Base-by-base conservation (phyloP, 2,888 invertebrate species). In the Lepidonotus clava region DNA sequence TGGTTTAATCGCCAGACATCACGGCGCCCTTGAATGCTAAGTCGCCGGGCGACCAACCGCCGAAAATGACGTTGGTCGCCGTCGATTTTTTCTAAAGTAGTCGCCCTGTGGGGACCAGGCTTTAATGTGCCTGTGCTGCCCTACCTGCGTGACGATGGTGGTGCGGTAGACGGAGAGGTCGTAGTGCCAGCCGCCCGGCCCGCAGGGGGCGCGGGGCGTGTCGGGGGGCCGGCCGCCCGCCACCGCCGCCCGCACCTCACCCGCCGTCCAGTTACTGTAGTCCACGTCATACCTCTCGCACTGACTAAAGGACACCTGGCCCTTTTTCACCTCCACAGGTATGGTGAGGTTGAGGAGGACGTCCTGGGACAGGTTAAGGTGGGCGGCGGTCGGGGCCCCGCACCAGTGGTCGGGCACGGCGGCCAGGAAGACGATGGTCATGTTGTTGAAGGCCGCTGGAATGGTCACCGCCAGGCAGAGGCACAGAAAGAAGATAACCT, bases 401-500 rank as follows among this genome's bases (percentile, higher is more conserved):
- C 76, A 76, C 76, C 76, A 76, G 24, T 76, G 76, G 24, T 76
- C 40, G 32, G 76, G 76, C 1, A 21, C 38, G n/a, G 76, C 76
- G 0, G 40, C 38, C 2, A 34, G 36, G 76, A 76, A 76, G 36
- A 76, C 38, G 4, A 76, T 76, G 0, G 36, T 4, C 5, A 76
- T 4, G 14, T 34, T 38, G 14, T 18, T 76, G 5, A 34, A 34
- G 36, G 38, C 76, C 0, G 4, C 2, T 0, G 6, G 4, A 24
- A 76, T 4, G 40, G n/a, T n/a, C n/a, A n/a, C n/a, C 14, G 51
- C 11, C 18, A 46, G 28, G 32, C 46, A 83, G 18, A 87, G 71
- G 18, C 41, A 36, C n/a, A 61, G 28, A 24, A 86, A 32, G 38
- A 87, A 88, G 18, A 88, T 76, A 32, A 80, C 21, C 6, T 51